Conservation (phyloP, 2,797 vertebrate genomes). For the Remorina albescens region DNA sequence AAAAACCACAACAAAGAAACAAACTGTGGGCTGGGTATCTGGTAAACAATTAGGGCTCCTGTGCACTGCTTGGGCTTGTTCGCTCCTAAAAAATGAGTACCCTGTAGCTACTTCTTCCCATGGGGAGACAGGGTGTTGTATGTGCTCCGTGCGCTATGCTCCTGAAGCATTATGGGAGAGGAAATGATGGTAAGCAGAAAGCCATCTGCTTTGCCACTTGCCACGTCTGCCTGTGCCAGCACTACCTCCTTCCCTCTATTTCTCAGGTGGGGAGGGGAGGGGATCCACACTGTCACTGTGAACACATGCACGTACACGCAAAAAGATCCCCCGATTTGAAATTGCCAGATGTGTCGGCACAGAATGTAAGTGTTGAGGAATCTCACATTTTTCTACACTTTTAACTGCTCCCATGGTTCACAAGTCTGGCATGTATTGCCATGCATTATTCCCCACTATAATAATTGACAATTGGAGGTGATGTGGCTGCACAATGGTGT, state of each 20-base stretch:
- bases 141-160: constrained; percentile 54
- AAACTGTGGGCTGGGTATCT: constrained; percentile 40
- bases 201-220: constrained; percentile 87
- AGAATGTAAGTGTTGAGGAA: constrained; percentile 38
- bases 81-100: constrained; percentile 67
- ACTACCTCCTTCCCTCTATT: constrained; percentile 60
- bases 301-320: constrained; percentile 26
- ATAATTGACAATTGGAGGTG: constrained; percentile 35
- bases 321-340: constrained; percentile 43
- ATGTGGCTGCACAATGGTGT: constrained; percentile 21
- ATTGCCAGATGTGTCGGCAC: constrained; percentile 74
- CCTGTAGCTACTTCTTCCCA: constrained; percentile 70
- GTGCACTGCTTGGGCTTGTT: constrained; percentile 54
- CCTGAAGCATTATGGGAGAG: constrained; percentile 80
- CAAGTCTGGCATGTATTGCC: constrained; percentile 29
- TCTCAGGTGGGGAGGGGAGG: constrained; percentile 78
- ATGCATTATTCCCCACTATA: constrained; percentile 33
- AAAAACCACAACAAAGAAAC: no score
- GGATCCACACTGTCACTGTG: constrained; percentile 47
- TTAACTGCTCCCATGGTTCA: constrained; percentile 27
- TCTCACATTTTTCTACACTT: constrained; percentile 35
- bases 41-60: constrained; percentile 76
- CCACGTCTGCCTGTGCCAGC: constrained; percentile 75
- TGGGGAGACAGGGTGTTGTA: constrained; percentile 59
- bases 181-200: constrained; percentile 79